Evolutionary conservation across 2,113 vertebrate genomes (phyloP).

Genomic region (Sylvilagus bachmani): DNA sequence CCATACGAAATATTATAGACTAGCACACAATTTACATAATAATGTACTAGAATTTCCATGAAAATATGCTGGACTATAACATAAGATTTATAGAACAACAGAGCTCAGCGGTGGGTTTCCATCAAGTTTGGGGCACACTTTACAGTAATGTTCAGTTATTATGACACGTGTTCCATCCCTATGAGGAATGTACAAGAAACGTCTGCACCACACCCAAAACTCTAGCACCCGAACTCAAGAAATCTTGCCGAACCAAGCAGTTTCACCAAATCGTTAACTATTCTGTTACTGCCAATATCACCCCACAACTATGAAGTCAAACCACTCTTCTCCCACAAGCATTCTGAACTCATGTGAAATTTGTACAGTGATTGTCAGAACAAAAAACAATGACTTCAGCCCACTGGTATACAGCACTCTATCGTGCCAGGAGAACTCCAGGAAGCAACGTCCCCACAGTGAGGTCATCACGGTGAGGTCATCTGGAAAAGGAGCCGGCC

Average conservation of each 20-base stretch:
- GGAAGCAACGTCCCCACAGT: background rate
- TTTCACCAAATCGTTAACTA: background rate
- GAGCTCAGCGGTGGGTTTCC: constrained; percentile 6
- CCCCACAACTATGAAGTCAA: constrained; percentile 1
- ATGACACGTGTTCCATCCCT: background rate
- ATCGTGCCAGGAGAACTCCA: background rate
- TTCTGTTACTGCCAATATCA: background rate
- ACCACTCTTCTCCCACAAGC: background rate
- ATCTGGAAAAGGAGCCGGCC: background rate
- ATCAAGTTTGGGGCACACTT: background rate
- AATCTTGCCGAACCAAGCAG: background rate
- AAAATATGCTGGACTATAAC: background rate
- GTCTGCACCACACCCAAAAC: background rate
- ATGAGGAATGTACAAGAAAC: background rate
- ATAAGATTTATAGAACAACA: background rate
- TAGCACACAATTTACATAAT: background rate
- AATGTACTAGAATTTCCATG: background rate
- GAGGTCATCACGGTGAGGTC: background rate
- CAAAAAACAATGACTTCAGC: background rate
- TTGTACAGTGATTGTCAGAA: background rate
- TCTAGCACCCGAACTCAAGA: background rate
- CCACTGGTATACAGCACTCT: background rate
- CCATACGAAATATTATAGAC: background rate
- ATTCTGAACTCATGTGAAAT: constrained; percentile 21
- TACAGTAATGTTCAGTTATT: background rate